Conservation (phyloP, 1,140 invertebrate genomes). For the Tetramorium parvispinum region DNA sequence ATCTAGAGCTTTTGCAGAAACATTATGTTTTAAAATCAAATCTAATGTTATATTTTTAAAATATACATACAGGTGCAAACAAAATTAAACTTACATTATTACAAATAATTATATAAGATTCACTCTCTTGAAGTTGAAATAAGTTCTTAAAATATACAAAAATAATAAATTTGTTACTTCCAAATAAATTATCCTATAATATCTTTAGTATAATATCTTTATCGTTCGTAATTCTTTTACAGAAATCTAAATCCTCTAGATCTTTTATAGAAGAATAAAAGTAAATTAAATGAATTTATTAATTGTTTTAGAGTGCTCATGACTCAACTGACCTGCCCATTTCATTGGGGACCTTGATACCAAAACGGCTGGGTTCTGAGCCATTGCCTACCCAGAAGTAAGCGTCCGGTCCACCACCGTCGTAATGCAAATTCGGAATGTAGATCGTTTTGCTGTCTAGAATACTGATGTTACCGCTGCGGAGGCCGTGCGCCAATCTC, state of each 20-base stretch:
- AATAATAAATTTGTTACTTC: background rate
- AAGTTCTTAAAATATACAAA: background rate
- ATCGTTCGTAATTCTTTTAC: background rate
- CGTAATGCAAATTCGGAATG: constrained; percentile 96
- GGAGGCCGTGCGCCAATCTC: constrained; percentile 93
- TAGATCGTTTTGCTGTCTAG: constrained; percentile 96
- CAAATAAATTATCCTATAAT: background rate
- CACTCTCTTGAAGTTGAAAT: background rate
- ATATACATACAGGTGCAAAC: background rate
- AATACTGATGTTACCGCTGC: constrained; percentile 96
- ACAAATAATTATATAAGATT: background rate
- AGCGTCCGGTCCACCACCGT: constrained; percentile 95
- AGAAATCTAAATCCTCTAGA: background rate
- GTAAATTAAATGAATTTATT: background rate
- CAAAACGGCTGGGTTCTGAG: constrained; percentile 91
- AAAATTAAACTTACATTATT: background rate
- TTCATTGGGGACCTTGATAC: constrained; percentile 96
- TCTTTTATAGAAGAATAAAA: background rate
- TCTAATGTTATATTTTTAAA: background rate
- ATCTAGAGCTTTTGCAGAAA: background rate
- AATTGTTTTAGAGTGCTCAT: background rate
- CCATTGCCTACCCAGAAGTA: constrained; percentile 98
- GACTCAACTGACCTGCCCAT: constrained; percentile 83
- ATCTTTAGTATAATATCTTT: constrained; percentile 6
- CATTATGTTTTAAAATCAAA: background rate